Evolutionary conservation across 1,140 invertebrate genomes (phyloP).

Genomic region (Sitophilus oryzae): DNA sequence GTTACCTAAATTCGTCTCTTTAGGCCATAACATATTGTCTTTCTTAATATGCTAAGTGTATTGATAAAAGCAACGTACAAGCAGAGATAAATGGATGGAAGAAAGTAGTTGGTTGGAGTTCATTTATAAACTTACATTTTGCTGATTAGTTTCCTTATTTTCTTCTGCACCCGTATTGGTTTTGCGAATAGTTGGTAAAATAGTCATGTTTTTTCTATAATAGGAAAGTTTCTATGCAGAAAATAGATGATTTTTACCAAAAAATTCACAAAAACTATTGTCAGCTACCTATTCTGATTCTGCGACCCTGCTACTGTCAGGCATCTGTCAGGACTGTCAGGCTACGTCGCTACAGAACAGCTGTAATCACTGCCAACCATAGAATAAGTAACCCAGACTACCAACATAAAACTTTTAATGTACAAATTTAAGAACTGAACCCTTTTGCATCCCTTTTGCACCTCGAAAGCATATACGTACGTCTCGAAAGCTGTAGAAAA

Average conservation of each 20-base stretch:
- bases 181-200: conserved; percentile 39
- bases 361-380: background rate
- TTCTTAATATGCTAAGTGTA: background rate
- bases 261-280: background rate
- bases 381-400: no score
- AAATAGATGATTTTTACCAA: background rate
- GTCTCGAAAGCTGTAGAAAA: no score
- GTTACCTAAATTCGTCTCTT: conserved; percentile 6
- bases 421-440: no score
- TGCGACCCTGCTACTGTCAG: no score
- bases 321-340: no score
- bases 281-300: background rate
- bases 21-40: conserved; percentile 12
- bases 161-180: conserved; percentile 36
- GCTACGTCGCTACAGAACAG: background rate
- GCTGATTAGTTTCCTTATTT: conserved; percentile 33
- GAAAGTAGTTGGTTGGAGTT: conserved; percentile 17
- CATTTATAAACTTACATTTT: conserved; percentile 34
- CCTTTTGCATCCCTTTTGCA: no score
- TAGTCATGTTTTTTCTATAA: conserved; percentile 32
- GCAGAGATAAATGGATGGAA: conserved; percentile 15
- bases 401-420: no score
- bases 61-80: conserved; percentile 19
- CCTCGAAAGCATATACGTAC: no score
- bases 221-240: background rate